Evolutionary conservation across 2,113 vertebrate genomes (phyloP).

Genomic region (Protomyctophum bolini): DNA sequence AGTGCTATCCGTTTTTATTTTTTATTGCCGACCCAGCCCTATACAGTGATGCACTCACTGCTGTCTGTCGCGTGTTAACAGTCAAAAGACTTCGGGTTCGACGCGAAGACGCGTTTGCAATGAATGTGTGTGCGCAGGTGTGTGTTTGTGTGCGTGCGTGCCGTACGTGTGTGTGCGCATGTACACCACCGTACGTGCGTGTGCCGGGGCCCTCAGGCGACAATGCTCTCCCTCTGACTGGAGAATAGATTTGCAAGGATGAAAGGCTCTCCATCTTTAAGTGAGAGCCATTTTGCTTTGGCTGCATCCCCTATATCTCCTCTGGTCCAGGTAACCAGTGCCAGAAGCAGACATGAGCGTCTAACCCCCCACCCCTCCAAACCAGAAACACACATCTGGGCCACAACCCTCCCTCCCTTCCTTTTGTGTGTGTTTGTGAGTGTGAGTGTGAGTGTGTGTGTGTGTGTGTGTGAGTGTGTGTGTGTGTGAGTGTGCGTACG

Average conservation of each 20-base stretch:
- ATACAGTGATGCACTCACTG: neutral
- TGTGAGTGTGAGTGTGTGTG: neutral
- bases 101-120: conserved; percentile 15
- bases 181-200: neutral
- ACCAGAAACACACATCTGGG: conserved; percentile 56
- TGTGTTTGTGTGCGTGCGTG: neutral
- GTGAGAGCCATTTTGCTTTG: conserved; percentile 20
- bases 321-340: conserved; percentile 48
- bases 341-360: conserved; percentile 12
- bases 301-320: conserved; percentile 21
- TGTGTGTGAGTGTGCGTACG: too few relatives aligned
- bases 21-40: neutral
- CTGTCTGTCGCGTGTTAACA: neutral
- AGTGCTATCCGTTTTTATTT: neutral
- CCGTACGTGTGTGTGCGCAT: neutral
- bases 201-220: conserved; percentile 5
- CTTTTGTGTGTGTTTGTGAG: neutral
- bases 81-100: conserved; percentile 17
- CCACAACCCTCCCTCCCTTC: conserved; percentile 6
- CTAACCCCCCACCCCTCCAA: conserved; percentile 33
- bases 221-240: conserved; percentile 25
- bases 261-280: conserved; percentile 45
- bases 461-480: too few relatives aligned
- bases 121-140: conserved; percentile 5
- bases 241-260: conserved; percentile 44